phyloP scores from a whole-genome alignment of 2,888 invertebrate species.

The Pardosa pseudoannulata region DNA sequence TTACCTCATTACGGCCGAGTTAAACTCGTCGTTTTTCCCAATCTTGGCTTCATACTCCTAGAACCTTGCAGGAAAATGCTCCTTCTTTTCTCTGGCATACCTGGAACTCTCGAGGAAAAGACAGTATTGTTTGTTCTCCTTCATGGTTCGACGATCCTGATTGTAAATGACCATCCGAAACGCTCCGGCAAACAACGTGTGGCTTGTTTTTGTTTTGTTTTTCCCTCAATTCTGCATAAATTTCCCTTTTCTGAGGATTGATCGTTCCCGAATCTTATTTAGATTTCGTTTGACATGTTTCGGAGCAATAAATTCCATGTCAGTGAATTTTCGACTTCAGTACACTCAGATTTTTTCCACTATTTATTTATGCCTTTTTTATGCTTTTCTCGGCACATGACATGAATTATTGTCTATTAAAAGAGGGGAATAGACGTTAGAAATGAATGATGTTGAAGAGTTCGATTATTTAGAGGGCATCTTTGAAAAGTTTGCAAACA shows the following conservation, averaged over 20 bases:
- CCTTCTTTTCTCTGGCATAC: neutral
- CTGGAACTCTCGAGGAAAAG: neutral
- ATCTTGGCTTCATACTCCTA: neutral
- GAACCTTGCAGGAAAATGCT: neutral
- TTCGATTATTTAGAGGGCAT: too few species aligned
- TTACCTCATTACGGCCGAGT: neutral
- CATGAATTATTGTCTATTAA: too few species aligned
- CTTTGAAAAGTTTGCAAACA: too few species aligned
- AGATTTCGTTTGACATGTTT: conserved; percentile 2
- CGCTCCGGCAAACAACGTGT: neutral
- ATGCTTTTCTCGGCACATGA: neutral
- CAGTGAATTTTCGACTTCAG: neutral
- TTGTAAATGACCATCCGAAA: neutral
- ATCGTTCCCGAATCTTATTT: neutral
- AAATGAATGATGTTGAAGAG: too few species aligned
- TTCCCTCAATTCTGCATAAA: neutral
- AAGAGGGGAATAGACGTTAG: too few species aligned
- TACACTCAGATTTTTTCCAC: neutral
- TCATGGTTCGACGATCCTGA: neutral
- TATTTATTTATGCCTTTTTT: neutral
- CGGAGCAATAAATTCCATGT: neutral
- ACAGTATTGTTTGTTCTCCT: neutral
- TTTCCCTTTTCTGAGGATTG: neutral
- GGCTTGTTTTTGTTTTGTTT: neutral
- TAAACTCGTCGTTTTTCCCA: neutral